Percentiles rank a stretch among this genome's conserved stretches.
Evolutionary conservation across 2,797 vertebrate genomes (phyloP).

Genomic region (Intellagama lesueurii): DNA sequence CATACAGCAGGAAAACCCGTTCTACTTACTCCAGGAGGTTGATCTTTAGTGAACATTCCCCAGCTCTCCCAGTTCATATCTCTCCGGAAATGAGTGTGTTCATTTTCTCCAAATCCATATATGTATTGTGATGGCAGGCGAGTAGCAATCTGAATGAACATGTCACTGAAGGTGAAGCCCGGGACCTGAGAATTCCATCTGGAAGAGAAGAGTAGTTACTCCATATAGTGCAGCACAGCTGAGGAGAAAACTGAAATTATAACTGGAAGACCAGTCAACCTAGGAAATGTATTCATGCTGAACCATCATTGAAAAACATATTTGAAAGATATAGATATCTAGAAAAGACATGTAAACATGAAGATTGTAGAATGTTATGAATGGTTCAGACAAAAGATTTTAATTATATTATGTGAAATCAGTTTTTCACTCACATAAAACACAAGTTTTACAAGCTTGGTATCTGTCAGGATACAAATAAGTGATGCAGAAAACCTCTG

Average conservation of each 20-base stretch:
- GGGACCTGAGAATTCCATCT: constrained; percentile 91
- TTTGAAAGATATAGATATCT: background rate
- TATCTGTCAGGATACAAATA: background rate
- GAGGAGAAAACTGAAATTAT: background rate
- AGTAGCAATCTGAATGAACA: constrained; percentile 91
- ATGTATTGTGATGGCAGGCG: constrained; percentile 82
- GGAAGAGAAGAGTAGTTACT: constrained; percentile 34
- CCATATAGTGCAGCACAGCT: background rate
- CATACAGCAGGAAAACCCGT: background rate
- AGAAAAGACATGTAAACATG: background rate
- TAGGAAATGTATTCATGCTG: background rate
- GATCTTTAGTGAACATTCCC: constrained; percentile 90
- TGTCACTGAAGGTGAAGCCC: constrained; percentile 89
- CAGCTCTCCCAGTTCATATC: constrained; percentile 85
- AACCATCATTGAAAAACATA: background rate
- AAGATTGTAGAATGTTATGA: background rate
- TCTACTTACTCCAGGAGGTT: constrained; percentile 87
- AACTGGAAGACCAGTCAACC: background rate
- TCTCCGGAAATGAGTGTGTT: constrained; percentile 82
- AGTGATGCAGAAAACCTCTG: background rate
- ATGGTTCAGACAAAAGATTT: background rate
- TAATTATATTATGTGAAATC: background rate
- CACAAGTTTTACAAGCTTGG: background rate
- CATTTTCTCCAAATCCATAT: constrained; percentile 91
- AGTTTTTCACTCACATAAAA: background rate